Conservation (phyloP, 2,113 vertebrate genomes). For the Larimichthys crocea region DNA sequence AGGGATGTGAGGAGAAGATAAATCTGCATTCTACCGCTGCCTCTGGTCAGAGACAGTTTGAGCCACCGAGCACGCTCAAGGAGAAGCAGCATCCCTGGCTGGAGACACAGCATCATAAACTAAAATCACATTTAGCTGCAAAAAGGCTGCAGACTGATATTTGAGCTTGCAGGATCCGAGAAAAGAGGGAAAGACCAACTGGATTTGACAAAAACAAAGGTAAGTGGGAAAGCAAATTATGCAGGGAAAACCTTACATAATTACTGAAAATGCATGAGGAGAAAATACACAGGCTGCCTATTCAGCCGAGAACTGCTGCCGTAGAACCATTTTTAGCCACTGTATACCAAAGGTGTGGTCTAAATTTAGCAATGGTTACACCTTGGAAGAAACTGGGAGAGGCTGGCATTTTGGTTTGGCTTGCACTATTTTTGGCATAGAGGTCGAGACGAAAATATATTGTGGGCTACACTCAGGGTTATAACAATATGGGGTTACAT, state of each 20-base stretch:
- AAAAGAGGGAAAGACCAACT: conserved; percentile 10
- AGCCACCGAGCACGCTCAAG: conserved; percentile 32
- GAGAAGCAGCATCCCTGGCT: conserved; percentile 48
- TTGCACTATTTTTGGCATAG: conserved; percentile 68
- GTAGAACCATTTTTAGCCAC: conserved; percentile 55
- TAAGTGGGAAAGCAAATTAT: conserved; percentile 56
- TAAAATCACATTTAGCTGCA: conserved; percentile 1
- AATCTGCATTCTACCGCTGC: conserved; percentile 74
- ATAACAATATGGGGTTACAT: conserved; percentile 54
- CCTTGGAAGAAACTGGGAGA: conserved; percentile 75
- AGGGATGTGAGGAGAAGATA: conserved; percentile 71
- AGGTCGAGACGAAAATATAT: conserved; percentile 66
- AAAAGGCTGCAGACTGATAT: conserved; percentile 20
- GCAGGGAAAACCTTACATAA: conserved; percentile 27
- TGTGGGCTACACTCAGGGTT: conserved; percentile 53
- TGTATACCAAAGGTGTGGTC: conserved; percentile 71
- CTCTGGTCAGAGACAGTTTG: conserved; percentile 72
- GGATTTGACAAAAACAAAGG: conserved; percentile 57
- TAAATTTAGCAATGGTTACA: conserved; percentile 77
- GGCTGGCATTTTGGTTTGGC: conserved; percentile 72
- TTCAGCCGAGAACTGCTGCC: conserved; percentile 28
- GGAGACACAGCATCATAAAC: conserved; percentile 42
- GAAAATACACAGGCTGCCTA: conserved; percentile 27
- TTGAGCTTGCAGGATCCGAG: conserved; percentile 20
- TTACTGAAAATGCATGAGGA: conserved; percentile 34